phyloP scores from a whole-genome alignment of 2,113 vertebrate species.

The Toxotes jaculatrix region DNA sequence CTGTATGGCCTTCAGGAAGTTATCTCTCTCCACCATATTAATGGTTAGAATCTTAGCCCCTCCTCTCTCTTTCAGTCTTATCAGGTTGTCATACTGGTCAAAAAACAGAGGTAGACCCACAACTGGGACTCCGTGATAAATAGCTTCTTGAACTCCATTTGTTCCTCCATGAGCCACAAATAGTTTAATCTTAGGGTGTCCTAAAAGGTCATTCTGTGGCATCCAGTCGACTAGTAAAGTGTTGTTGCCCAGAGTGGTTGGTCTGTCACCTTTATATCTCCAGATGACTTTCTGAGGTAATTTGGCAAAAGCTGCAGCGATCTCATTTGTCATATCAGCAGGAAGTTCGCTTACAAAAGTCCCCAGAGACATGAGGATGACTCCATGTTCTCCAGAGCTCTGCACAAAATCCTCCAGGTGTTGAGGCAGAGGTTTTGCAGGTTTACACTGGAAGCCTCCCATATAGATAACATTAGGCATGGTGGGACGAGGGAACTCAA shows the following conservation, averaged over 20 bases:
- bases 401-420: conserved; percentile 81
- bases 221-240: conserved; percentile 80
- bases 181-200: conserved; percentile 74
- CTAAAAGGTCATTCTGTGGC: conserved; percentile 82
- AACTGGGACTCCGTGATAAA: conserved; percentile 81
- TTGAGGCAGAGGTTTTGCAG: conserved; percentile 76
- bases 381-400: conserved; percentile 80
- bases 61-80: conserved; percentile 49
- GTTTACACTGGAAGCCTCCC: conserved; percentile 85
- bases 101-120: conserved; percentile 78
- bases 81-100: conserved; percentile 76
- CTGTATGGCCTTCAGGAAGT: conserved; percentile 26
- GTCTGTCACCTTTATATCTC: conserved; percentile 71
- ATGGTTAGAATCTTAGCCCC: conserved; percentile 46
- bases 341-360: conserved; percentile 78
- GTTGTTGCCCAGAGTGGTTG: conserved; percentile 76
- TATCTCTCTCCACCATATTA: conserved; percentile 29
- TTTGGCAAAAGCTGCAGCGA: conserved; percentile 76
- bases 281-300: conserved; percentile 83
- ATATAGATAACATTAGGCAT: conserved; percentile 86
- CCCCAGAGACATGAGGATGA: conserved; percentile 84
- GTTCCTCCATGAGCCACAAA: conserved; percentile 82
- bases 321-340: conserved; percentile 61
- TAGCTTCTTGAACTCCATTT: conserved; percentile 81
- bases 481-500: conserved; percentile 85